Percentiles rank a stretch among this genome's conserved stretches.
Evolutionary conservation across 1,140 invertebrate species (phyloP).

Genomic region (Atopsyche davidsoni): DNA sequence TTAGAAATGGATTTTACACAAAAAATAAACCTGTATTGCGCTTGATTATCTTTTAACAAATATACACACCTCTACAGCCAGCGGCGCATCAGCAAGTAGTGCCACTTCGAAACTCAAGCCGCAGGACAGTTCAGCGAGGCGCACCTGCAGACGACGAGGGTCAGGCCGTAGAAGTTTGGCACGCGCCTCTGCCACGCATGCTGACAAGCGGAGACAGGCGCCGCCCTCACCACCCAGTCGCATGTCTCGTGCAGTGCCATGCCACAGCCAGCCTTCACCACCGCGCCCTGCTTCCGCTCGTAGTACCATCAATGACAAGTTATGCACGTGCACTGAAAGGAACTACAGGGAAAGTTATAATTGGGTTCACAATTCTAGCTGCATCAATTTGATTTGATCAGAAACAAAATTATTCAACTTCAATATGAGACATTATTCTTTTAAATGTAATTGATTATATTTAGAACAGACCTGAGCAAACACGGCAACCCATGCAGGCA

Average conservation of each 20-base stretch:
- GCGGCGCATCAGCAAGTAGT: constrained; percentile 65
- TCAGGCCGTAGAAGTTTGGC: constrained; percentile 33
- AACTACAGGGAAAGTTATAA: no score
- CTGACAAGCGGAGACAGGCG: constrained; percentile 63
- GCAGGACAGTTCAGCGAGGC: constrained; percentile 64
- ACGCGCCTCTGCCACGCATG: constrained; percentile 53
- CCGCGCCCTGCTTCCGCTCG: constrained; percentile 42
- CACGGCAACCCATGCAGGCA: constrained; percentile 70
- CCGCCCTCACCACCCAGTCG: constrained; percentile 65
- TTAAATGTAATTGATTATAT: no score
- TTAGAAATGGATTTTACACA: not conserved
- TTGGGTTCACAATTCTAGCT: no score
- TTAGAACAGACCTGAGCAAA: constrained; percentile 63
- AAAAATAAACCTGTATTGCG: not conserved
- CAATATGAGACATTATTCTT: not conserved
- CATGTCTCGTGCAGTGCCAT: constrained; percentile 68
- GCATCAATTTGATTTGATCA: no score
- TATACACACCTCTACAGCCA: constrained; percentile 76
- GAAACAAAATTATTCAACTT: no score
- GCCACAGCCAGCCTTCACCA: constrained; percentile 68
- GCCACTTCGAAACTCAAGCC: constrained; percentile 68
- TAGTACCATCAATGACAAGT: constrained; percentile 69
- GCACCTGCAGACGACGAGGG: constrained; percentile 40
- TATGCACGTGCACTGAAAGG: constrained; percentile 79
- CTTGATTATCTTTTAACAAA: no score